Evolutionary conservation across 2,113 vertebrate species (phyloP).

Genomic region (Tachuris rubrigastra): DNA sequence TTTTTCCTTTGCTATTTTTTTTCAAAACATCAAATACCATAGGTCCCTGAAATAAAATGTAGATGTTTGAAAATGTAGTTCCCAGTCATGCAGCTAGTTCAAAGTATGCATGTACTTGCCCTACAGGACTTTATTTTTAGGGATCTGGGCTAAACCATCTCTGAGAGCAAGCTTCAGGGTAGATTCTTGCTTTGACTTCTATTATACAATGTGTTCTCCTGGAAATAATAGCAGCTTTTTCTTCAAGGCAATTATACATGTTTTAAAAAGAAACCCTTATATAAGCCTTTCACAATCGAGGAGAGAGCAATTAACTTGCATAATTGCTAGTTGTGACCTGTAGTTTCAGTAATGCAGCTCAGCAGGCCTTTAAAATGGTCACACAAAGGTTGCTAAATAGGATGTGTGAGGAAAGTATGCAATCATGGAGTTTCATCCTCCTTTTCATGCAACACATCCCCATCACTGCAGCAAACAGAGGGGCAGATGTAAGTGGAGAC

Average conservation of each 20-base stretch:
- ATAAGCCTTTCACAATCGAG: constrained; percentile 12
- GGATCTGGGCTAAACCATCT: not conserved
- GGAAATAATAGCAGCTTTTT: constrained; percentile 2
- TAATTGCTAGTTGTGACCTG: constrained; percentile 29
- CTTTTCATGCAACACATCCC: not conserved
- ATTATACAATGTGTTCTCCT: not conserved
- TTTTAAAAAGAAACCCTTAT: constrained; percentile 47
- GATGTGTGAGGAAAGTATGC: not conserved
- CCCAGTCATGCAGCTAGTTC: not conserved
- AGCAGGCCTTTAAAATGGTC: not conserved
- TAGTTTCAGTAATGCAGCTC: not conserved
- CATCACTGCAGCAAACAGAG: not conserved
- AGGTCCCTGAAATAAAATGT: not conserved
- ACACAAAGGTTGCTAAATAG: not conserved
- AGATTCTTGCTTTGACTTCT: not conserved
- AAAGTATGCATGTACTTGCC: not conserved
- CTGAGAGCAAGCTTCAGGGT: not conserved
- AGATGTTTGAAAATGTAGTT: not conserved
- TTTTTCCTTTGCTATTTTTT: not conserved
- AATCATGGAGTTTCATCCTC: not conserved
- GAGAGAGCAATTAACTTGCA: constrained; percentile 44
- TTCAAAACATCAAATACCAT: not conserved
- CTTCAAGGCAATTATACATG: constrained; percentile 25
- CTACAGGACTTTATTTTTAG: not conserved
- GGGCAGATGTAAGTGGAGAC: not conserved